Evolutionary conservation across 2,113 vertebrate genomes (phyloP).

Genomic region (Cyprinodon tularosa): DNA sequence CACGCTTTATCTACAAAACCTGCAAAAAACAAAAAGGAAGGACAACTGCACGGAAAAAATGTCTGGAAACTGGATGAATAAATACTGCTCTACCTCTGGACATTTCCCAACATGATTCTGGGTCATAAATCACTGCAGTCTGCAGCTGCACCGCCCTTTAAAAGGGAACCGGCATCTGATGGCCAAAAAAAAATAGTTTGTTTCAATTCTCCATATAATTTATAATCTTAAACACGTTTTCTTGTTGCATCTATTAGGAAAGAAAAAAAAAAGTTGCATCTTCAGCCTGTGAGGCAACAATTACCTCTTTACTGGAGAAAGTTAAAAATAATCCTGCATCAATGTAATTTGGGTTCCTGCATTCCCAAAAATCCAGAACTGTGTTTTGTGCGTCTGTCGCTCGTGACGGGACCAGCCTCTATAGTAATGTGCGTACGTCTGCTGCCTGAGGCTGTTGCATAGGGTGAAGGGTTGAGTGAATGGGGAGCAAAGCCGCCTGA

Average conservation of each 20-base stretch:
- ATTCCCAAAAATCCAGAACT: conserved; percentile 10
- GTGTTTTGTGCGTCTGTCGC: conserved; percentile 41
- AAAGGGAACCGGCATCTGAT: neutral
- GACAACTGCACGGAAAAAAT: too few species aligned
- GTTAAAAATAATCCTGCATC: conserved; percentile 6
- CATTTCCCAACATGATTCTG: neutral
- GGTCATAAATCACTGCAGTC: neutral
- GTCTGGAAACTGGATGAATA: neutral
- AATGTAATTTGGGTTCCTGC: conserved; percentile 30
- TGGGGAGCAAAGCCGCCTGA: conserved; percentile 90
- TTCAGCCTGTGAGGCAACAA: neutral
- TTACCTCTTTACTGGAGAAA: neutral
- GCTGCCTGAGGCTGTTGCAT: conserved; percentile 67
- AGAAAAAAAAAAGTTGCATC: neutral
- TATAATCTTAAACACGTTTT: neutral
- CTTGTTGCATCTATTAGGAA: neutral
- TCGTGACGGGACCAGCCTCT: conserved; percentile 58
- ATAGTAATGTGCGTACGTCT: conserved; percentile 68
- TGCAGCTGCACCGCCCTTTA: neutral
- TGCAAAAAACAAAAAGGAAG: too few species aligned
- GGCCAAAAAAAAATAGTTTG: neutral
- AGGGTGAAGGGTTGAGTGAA: conserved; percentile 75
- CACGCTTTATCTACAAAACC: too few species aligned
- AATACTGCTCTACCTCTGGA: neutral
- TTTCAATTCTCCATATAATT: neutral